These are phyloP conservation scores for Acrocephalus scirpaceus DNA, from an alignment of 2,797 vertebrate species.

Conservation along the genomic window DNA sequence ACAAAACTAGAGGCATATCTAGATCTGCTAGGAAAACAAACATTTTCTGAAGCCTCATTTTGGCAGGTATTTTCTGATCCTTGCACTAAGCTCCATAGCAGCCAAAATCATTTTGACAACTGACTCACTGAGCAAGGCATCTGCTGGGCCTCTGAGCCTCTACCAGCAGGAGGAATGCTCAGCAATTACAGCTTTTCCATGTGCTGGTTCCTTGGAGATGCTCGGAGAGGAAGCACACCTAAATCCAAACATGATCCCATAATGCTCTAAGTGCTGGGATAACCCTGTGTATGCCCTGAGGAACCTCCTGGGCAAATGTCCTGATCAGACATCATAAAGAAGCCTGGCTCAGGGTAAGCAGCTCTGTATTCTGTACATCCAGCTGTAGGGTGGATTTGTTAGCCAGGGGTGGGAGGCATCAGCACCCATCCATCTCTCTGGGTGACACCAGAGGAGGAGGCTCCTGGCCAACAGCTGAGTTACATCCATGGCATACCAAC, in stretches of 20 bases:
- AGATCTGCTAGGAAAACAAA: neutral
- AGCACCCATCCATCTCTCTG: neutral
- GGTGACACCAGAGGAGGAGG: neutral
- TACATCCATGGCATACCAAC: neutral
- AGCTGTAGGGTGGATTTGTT: neutral
- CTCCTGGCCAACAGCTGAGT: neutral
- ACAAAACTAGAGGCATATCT: neutral
- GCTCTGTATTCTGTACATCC: neutral
- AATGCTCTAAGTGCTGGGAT: neutral
- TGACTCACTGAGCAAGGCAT: slow-evolving; percentile 22
- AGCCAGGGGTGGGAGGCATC: neutral
- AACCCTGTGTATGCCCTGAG: neutral
- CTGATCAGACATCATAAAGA: neutral
- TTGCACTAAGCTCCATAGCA: neutral
- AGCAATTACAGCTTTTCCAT: neutral
- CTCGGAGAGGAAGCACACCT: neutral
- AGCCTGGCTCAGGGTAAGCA: neutral
- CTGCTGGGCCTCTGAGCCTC: neutral
- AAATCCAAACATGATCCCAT: neutral
- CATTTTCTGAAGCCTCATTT: neutral
- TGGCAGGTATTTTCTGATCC: slow-evolving; percentile 11
- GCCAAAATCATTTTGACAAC: neutral
- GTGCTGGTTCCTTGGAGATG: neutral
- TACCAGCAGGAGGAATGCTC: neutral
- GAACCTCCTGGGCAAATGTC: neutral